Evolutionary conservation across 2,888 invertebrate genomes (phyloP).

Genomic region (Rhingia rostrata): DNA sequence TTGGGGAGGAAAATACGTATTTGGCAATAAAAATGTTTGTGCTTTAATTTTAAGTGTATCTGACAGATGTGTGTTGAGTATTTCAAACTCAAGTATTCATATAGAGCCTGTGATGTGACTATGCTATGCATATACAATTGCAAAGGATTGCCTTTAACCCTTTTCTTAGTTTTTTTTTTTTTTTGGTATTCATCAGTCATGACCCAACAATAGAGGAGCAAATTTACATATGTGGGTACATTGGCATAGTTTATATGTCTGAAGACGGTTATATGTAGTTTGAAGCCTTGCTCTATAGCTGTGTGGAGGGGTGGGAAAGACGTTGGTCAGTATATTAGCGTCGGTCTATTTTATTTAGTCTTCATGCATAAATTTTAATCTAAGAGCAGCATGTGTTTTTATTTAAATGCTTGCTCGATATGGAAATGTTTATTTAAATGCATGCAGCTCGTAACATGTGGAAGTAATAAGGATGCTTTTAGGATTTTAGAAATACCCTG

Average conservation of each 20-base stretch:
- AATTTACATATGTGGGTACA: slow-evolving; percentile 60
- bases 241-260: slow-evolving; percentile 30
- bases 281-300: not conserved
- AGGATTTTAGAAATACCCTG: too few relatives aligned
- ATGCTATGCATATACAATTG: not conserved
- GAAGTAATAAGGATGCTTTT: slow-evolving; percentile 9
- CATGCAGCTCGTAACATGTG: slow-evolving; percentile 23
- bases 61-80: slow-evolving; percentile 70
- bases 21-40: slow-evolving; percentile 67
- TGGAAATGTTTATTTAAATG: slow-evolving; percentile 55
- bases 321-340: not conserved
- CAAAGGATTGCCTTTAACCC: slow-evolving; percentile 6
- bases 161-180: not conserved
- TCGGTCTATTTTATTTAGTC: not conserved
- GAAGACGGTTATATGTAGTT: slow-evolving; percentile 25
- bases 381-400: slow-evolving; percentile 48
- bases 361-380: not conserved
- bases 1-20: slow-evolving; percentile 61
- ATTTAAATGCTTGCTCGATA: slow-evolving; percentile 43
- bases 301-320: not conserved
- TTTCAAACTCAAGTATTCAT: slow-evolving; percentile 59
- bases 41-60: slow-evolving; percentile 70
- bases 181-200: slow-evolving; percentile 41
- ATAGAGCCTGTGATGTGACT: not conserved
- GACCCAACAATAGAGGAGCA: slow-evolving; percentile 29